Evolutionary conservation across 2,888 invertebrate genomes (phyloP).

Genomic region (Lutraria lutraria): DNA sequence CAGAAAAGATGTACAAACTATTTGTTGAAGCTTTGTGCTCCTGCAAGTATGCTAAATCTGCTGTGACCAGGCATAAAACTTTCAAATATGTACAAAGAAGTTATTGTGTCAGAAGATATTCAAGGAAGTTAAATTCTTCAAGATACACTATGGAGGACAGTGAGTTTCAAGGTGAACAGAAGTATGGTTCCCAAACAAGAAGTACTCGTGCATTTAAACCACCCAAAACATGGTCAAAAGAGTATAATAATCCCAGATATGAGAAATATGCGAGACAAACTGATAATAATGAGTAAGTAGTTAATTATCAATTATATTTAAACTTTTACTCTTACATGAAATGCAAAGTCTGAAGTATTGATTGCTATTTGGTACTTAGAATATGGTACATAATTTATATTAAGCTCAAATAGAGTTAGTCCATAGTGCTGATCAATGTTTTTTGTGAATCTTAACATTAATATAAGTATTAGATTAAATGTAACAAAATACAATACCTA

Average conservation of each 20-base stretch:
- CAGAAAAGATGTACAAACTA: background rate
- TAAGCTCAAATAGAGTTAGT: background rate
- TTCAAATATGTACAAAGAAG: background rate
- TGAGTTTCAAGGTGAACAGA: background rate
- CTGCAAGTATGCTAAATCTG: background rate
- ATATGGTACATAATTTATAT: no score
- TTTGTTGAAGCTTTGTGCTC: background rate
- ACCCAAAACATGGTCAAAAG: background rate
- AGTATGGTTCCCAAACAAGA: background rate
- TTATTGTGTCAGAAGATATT: conserved; percentile 9
- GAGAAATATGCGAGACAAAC: background rate
- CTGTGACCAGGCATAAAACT: background rate
- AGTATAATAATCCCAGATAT: background rate
- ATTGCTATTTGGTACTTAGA: background rate
- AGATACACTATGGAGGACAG: background rate
- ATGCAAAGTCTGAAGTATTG: background rate
- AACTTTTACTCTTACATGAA: background rate
- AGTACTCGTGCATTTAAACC: background rate
- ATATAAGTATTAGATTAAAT: background rate
- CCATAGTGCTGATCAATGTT: background rate
- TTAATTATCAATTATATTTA: background rate
- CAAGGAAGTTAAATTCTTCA: background rate
- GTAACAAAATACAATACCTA: background rate
- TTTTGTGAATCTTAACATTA: background rate
- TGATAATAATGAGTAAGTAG: background rate